Conservation (phyloP, 2,797 vertebrate species). For the Apogon talboti region DNA sequence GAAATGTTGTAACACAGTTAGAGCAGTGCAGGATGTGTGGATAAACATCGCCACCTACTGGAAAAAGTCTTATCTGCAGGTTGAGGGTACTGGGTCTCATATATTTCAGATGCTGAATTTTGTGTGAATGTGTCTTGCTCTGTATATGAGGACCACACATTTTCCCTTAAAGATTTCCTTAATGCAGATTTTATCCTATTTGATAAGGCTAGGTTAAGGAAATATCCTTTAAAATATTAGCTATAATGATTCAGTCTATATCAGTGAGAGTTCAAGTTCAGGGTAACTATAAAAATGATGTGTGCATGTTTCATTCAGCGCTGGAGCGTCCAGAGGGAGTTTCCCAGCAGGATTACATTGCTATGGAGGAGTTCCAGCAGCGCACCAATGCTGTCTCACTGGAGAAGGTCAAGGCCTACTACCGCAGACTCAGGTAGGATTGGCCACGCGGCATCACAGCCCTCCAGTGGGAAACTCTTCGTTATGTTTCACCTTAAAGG, state of each 20-base stretch:
- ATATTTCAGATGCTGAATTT: conserved; percentile 21
- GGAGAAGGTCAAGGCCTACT: conserved; percentile 97
- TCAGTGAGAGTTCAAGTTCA: not conserved
- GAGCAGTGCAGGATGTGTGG: conserved; percentile 11
- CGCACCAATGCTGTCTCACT: conserved; percentile 92
- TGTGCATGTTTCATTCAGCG: conserved; percentile 73
- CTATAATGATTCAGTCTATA: not conserved
- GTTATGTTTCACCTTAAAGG: conserved; percentile 43
- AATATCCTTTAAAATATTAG: not conserved
- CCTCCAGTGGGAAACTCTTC: conserved; percentile 21
- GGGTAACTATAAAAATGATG: not conserved
- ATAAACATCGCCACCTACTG: conserved; percentile 75
- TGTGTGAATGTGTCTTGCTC: conserved; percentile 5
- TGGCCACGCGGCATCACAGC: conserved; percentile 26
- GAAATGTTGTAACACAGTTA: conserved; percentile 2
- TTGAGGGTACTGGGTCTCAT: not conserved
- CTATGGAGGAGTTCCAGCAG: conserved; percentile 92
- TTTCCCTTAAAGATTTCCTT: no score
- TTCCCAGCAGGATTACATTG: conserved; percentile 77
- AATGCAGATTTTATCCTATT: no score
- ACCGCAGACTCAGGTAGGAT: conserved; percentile 93
- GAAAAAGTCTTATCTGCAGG: conserved; percentile 39
- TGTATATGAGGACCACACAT: not conserved
- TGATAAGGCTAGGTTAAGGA: no score
- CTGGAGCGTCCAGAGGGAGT: conserved; percentile 89